phyloP scores from a whole-genome alignment of 2,888 invertebrate genomes.

The Plebejus anna region DNA sequence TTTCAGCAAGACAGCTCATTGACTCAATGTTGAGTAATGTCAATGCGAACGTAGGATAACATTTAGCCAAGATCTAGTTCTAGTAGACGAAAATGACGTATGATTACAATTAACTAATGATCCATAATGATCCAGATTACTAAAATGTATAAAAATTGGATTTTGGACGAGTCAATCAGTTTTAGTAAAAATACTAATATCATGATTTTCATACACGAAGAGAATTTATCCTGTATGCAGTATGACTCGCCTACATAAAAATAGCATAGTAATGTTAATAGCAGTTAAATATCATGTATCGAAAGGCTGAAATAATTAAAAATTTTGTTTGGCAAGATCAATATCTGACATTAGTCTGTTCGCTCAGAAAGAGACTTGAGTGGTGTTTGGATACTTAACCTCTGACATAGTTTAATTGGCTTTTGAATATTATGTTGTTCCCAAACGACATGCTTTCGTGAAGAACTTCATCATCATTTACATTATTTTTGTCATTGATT shows the following conservation, averaged over 20 bases:
- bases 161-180: not conserved
- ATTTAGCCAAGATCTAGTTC: not conserved
- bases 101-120: not conserved
- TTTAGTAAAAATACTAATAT: not conserved
- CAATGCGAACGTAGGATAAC: not conserved
- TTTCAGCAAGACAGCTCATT: constrained; percentile 30
- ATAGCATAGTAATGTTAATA: not conserved
- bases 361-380: not conserved
- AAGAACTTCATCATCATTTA: not conserved
- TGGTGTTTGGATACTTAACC: not conserved
- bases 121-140: not conserved
- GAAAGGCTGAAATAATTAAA: not conserved
- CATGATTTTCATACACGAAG: not conserved
- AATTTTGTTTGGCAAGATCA: not conserved
- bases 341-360: not conserved
- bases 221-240: not conserved
- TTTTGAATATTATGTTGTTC: not conserved
- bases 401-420: not conserved
- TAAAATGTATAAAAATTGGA: not conserved
- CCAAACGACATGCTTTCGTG: not conserved
- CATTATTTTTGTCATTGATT: not conserved
- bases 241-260: not conserved
- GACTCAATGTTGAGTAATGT: constrained; percentile 33
- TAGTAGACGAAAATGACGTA: not conserved
- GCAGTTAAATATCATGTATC: not conserved